phyloP scores from a whole-genome alignment of 2,113 vertebrate genomes.

The Zosterops borbonicus region DNA sequence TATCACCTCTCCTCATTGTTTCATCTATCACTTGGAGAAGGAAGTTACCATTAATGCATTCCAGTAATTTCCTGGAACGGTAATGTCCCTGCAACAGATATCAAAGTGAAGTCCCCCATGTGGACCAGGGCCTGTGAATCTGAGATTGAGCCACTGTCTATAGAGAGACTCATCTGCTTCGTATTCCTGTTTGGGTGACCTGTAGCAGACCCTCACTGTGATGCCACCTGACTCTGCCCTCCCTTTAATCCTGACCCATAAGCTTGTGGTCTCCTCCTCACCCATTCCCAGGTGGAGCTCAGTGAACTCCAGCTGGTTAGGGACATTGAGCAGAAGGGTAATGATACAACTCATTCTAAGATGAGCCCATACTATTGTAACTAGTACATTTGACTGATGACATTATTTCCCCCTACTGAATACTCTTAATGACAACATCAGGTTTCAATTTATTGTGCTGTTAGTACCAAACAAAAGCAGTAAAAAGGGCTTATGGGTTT shows the following conservation, averaged over 20 bases:
- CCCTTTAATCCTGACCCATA: background rate
- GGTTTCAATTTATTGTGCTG: background rate
- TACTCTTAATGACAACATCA: background rate
- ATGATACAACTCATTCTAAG: rapidly evolving
- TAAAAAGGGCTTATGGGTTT: background rate
- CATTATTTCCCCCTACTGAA: background rate
- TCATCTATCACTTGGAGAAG: background rate
- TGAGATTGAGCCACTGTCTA: background rate
- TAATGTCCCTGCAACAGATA: background rate
- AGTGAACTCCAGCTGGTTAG: background rate
- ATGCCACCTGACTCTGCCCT: background rate
- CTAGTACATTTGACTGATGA: background rate
- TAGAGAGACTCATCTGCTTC: background rate
- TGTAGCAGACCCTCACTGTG: background rate
- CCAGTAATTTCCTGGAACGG: background rate
- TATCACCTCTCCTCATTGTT: background rate
- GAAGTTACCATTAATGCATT: background rate
- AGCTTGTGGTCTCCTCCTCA: background rate
- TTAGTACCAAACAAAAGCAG: background rate
- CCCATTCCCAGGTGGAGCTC: background rate
- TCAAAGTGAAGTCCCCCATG: background rate
- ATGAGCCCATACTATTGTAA: background rate
- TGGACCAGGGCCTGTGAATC: background rate
- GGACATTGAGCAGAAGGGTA: background rate
- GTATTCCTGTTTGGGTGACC: background rate